Evolutionary conservation across 2,113 vertebrate species (phyloP), one percentile per base, ranked within the genome.

Genomic region (Gambusia affinis): DNA sequence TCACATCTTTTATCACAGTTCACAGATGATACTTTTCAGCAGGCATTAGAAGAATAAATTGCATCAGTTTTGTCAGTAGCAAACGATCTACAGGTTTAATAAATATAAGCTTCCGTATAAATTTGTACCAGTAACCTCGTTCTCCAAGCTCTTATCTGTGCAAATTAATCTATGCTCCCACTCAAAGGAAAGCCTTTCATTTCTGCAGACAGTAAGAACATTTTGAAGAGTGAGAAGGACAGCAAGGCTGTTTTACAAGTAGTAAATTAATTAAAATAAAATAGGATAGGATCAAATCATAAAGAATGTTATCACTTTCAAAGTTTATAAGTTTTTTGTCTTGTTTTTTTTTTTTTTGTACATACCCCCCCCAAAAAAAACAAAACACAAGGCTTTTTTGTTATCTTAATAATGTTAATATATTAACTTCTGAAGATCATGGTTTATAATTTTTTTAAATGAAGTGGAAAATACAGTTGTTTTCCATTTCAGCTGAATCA

Each of bases 161-260:
- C n/a, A 71, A 71, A 68, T 51, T 68, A 33, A 73, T 83, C 67
- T 65, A 39, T 29, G 72, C 67, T 69, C 47, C 44, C 0, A 54
- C 37, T 71, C 70, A 64, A 57, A 75, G 67, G 66, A 17, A 66
- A 63, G 30, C 39, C 67, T 61, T 70, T 29, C 44, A 67, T 64
- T 76, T 68, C 51, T 30, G 28, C 72, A 67, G 12, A 14, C 47
- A 60, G 30, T 17, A 64, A 64, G 31, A 65, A 14, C 64, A 65
- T 37, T 77, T 10, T 61, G 24, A 31, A 79, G 30, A n/a, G 60
- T 51, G 70, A 70, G 42, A 35, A 70, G 15, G 24, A 37, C 44
- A 76, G 71, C 61, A 67, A 31, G 76, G 37, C 47, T 70, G 57
- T 62, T 72, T 60, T 28, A 73, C 64, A 65, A 64, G n/a, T 51